Evolutionary conservation across 2,113 vertebrate species (phyloP), one percentile per base, ranked within the genome.

Genomic region (Hippoglossus stenolepis): DNA sequence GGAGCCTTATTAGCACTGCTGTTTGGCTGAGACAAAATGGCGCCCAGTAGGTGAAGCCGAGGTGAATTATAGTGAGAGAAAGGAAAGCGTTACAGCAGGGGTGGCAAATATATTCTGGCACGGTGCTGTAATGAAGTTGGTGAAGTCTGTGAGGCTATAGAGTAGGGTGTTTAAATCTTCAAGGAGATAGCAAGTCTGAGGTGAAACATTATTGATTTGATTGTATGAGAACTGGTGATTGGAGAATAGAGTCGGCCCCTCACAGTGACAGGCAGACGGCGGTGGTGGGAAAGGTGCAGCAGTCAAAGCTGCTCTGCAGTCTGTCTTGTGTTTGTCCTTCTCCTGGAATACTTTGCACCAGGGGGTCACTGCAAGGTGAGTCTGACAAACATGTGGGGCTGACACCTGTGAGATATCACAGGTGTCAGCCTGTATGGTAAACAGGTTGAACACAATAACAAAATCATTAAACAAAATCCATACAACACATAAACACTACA

Each of bases 161-260:
- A 79, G 83, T 74, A 58, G 54, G 40, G 76, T 10, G 70, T 81
- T 90, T 89, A 90, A 92, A 93, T 92, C 90, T 85, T 78, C 82
- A 56, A 84, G 77, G 73, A 65, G 65, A 7, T 26, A 85, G 85
- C 45, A 67, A 75, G 77, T 38, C 35, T 38, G 35, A 38, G 82
- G 85, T 90, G 82, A 88, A 89, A 71, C 75, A 76, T 86, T 91
- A 93, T 92, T 91, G 90, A 94, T 93, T 81, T 84, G 71, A 89
- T 85, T 91, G 82, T 69, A 85, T 85, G 85, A 89, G 84, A 83
- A 73, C 77, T 31, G 76, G 75, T 71, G 81, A 93, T 92, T 88
- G 75, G 86, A 80, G 73, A 71, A 84, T 77, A 56, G 71, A 72
- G 65, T 72, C 69, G 60, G 82, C 10, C 23, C 71, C 8, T 64